A percentile compares a stretch with the other conserved stretches of the same genome.
Evolutionary conservation across 2,888 invertebrate species (phyloP).

Genomic region (Zaprionus lineosus): DNA sequence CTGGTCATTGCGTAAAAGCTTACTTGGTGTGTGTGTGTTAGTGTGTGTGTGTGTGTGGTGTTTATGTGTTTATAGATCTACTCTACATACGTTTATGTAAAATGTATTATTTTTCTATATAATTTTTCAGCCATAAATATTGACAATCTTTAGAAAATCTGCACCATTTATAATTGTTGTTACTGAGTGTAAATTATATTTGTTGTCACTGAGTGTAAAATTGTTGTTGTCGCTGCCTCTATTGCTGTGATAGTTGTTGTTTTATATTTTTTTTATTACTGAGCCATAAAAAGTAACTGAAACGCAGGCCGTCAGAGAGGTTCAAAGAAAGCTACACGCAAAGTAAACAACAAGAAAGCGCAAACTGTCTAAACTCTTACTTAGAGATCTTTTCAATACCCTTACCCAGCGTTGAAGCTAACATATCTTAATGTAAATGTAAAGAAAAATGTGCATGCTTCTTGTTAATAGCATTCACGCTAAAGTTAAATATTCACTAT

Average conservation of each 20-base stretch:
- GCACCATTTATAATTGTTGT: conserved; percentile 58
- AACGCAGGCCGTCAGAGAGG: conserved; percentile 34
- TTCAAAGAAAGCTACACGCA: conserved; percentile 56
- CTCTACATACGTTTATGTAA: conserved; percentile 17
- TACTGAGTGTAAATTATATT: too few species aligned
- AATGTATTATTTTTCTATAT: conserved; percentile 43
- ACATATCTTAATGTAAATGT: too few species aligned
- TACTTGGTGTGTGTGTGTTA: conserved; percentile 12
- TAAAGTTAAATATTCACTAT: too few species aligned
- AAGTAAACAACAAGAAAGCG: conserved; percentile 30
- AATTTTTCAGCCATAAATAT: conserved; percentile 68
- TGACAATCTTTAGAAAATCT: conserved; percentile 63
- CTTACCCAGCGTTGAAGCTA: too few species aligned
- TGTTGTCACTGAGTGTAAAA: conserved; percentile 42
- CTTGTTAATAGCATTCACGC: too few species aligned
- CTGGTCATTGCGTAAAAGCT: conserved; percentile 49
- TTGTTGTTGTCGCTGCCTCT: background rate
- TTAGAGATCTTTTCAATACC: too few species aligned
- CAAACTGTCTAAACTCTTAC: too few species aligned
- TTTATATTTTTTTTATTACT: conserved; percentile 48
- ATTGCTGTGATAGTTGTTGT: background rate
- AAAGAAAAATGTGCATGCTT: too few species aligned
- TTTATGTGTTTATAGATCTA: background rate
- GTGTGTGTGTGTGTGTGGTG: background rate
- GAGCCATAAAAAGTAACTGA: conserved; percentile 67